Conservation (phyloP, 2,888 invertebrate species). For the Aphrophora alni region DNA sequence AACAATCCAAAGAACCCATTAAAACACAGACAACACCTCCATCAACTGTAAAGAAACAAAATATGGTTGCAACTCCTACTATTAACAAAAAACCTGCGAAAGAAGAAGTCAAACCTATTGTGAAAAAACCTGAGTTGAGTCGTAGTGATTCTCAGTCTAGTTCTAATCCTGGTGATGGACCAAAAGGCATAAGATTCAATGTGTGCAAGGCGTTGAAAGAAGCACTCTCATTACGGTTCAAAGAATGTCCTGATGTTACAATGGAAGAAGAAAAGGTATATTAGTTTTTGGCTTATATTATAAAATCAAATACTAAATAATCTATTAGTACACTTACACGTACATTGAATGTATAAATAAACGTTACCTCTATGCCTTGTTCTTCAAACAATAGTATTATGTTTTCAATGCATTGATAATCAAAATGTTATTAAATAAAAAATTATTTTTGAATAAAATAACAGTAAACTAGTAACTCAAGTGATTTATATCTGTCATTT, state of each 20-base stretch:
- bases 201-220: slow-evolving; percentile 80
- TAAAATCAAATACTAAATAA: too few species aligned
- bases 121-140: slow-evolving; percentile 14
- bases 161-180: not conserved
- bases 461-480: too few species aligned
- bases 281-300: not conserved
- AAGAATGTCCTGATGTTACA: slow-evolving; percentile 60
- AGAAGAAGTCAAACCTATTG: slow-evolving; percentile 55
- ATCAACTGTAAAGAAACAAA: not conserved
- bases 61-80: not conserved
- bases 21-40: not conserved
- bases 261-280: slow-evolving; percentile 45
- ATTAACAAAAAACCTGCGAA: slow-evolving; percentile 45
- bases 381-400: too few species aligned
- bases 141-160: slow-evolving; percentile 11
- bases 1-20: not conserved
- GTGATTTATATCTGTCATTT: too few species aligned
- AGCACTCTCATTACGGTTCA: slow-evolving; percentile 64
- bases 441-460: too few species aligned
- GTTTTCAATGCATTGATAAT: too few species aligned
- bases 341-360: too few species aligned
- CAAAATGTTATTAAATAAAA: too few species aligned
- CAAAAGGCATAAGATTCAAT: slow-evolving; percentile 72
- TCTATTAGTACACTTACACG: too few species aligned
- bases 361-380: too few species aligned